Percentiles rank a stretch among this genome's conserved stretches.
phyloP scores from a whole-genome alignment of 2,113 vertebrate species.

The Embiotoca jacksoni region DNA sequence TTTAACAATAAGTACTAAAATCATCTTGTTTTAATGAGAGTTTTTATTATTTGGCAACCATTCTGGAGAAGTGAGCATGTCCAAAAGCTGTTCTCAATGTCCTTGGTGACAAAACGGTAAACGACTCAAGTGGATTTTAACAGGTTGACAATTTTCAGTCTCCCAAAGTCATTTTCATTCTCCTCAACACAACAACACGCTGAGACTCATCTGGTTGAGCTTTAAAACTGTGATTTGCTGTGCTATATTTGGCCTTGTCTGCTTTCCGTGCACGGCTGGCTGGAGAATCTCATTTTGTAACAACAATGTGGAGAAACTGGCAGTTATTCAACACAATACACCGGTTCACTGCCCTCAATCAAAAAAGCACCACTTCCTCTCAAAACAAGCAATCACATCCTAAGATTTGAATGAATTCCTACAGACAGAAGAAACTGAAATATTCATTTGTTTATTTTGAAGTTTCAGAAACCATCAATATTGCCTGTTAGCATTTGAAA shows the following conservation, averaged over 20 bases:
- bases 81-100: background rate
- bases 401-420: conserved; percentile 12
- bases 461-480: background rate
- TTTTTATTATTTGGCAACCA: background rate
- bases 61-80: background rate
- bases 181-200: background rate
- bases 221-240: conserved; percentile 25
- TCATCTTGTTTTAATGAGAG: background rate
- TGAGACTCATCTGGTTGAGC: background rate
- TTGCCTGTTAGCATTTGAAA: background rate
- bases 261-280: conserved; percentile 43
- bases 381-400: conserved; percentile 17
- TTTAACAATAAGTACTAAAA: background rate
- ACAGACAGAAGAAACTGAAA: background rate
- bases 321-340: conserved; percentile 45
- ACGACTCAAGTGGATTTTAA: background rate
- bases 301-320: conserved; percentile 47
- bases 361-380: conserved; percentile 19
- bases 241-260: background rate
- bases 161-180: conserved; percentile 10
- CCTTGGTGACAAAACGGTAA: conserved; percentile 10
- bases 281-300: conserved; percentile 64
- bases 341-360: conserved; percentile 34
- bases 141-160: conserved; percentile 1
- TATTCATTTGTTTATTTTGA: background rate